Evolutionary conservation across 2,113 vertebrate species (phyloP).

Genomic region (Dromaius novaehollandiae): DNA sequence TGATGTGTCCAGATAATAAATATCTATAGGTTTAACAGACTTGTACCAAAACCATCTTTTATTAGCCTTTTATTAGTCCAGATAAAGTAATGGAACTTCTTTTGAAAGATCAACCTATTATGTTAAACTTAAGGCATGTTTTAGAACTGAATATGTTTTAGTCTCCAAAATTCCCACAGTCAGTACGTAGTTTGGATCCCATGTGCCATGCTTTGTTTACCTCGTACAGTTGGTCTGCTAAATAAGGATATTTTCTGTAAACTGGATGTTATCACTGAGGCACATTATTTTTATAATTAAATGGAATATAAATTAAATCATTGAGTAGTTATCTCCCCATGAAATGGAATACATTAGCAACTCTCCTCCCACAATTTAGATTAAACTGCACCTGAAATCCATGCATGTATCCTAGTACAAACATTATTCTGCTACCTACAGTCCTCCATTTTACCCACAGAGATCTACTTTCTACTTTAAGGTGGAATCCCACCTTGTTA

Average conservation of each 20-base stretch:
- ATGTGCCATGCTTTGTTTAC: neutral
- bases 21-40: neutral
- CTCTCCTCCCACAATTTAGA: neutral
- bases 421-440: neutral
- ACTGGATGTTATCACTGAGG: neutral
- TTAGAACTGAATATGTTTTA: neutral
- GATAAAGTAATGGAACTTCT: neutral
- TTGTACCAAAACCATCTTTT: neutral
- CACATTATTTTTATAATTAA: neutral
- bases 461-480: neutral
- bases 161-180: neutral
- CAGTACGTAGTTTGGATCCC: neutral
- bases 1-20: neutral
- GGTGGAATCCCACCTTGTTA: neutral
- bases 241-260: neutral
- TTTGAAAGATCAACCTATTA: neutral
- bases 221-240: neutral
- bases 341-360: neutral
- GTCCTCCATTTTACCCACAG: neutral
- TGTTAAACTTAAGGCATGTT: neutral
- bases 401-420: neutral
- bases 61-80: neutral
- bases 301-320: neutral
- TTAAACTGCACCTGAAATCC: neutral
- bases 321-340: neutral